Evolutionary conservation across 2,888 invertebrate species (phyloP), one percentile per base, ranked within the genome.

Genomic region (Ptilodon capucinus): DNA sequence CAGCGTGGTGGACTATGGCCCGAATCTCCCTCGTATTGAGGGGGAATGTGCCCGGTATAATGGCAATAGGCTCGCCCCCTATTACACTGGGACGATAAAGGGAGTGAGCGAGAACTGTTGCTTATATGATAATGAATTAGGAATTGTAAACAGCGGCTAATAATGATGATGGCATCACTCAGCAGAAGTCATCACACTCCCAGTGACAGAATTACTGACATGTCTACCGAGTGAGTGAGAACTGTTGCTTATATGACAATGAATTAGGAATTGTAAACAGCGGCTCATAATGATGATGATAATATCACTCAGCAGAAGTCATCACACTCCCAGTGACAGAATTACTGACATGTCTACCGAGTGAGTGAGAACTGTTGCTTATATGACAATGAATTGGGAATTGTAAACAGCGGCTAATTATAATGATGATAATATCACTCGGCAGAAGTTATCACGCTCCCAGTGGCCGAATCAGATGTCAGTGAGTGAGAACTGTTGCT

Each of bases 391-490:
- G 17, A 2, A 32, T 7, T 32, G 7, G 1, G 32, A 13, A n/a
- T 28, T n/a, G 3, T 2, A 7, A 17, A 8, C 17, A 35, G 8
- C 3, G 17, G 1, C 35, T 8, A 11, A 7, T 14, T 3, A 17
- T 17, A 35, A 17, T 17, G 17, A 35, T 35, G 39, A 40, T 9
- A 11, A 11, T 11, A 11, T 44, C 44, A 30, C n/a, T 40, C 42
- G 19, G 18, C 34, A 13, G 13, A 13, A 44, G 40, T 38, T 30
- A 46, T 45, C 40, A 41, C 43, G 38, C 28, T 23, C 42, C 64
- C 64, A 68, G 65, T 68, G 68, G 64, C 63, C 65, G 59, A 62
- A 57, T 56, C 17, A 60, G 55, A 46, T 70, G 63, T 52, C 46
- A 40, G 51, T 39, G 35, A 51, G 49, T 56, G 57, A 54, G 48